Evolutionary conservation across 2,888 invertebrate genomes (phyloP), one percentile per base, ranked within the genome.

Genomic region (Chalcosyrphus nemorum): DNA sequence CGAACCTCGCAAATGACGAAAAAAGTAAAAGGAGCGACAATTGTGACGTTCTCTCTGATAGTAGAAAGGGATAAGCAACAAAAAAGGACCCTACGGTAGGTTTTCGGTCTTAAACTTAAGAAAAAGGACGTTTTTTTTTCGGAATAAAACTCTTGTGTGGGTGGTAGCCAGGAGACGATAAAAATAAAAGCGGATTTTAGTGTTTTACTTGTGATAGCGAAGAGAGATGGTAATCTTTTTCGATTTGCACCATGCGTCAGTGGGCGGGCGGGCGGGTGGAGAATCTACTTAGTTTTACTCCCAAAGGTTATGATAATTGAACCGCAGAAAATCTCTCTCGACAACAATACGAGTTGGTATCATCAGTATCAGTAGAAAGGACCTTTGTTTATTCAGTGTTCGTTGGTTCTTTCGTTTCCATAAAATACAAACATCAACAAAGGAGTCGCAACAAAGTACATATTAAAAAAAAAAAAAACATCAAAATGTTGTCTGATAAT

Each of bases 1-100:
- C 24, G 65, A 78, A 76, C 63, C 71, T 71, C 71, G 77, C 70
- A 70, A 70, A 70, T 70, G 77, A 71, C 29, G 24, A 52, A 43
- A 65, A 41, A 24, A 24, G 24, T 24, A 61, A 56, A n/a, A 15
- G 38, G 15, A 68, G n/a, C 65, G 54, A 24, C 52, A 54, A 68
- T 68, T 68, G 57, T 59, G 47, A 50, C 63, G 41, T 61, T 29
- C 27, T 17, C 41, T 54, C 11, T 29, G 52, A 72, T 61, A 41
- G 29, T 9, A 43, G 32, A 15, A 56, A 63, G 63, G 74, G 63
- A 74, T 63, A 63, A 74, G 50, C 41, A 35, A n/a, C n/a, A n/a
- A n/a, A n/a, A n/a, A n/a, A n/a, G 11, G 17, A 17, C 38, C 29
- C 72, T 6, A 35, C 11, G 41, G 52, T 61, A 27, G 27, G 41